Base-by-base conservation (phyloP, 2,113 vertebrate genomes). In the Oryzias woworae region DNA sequence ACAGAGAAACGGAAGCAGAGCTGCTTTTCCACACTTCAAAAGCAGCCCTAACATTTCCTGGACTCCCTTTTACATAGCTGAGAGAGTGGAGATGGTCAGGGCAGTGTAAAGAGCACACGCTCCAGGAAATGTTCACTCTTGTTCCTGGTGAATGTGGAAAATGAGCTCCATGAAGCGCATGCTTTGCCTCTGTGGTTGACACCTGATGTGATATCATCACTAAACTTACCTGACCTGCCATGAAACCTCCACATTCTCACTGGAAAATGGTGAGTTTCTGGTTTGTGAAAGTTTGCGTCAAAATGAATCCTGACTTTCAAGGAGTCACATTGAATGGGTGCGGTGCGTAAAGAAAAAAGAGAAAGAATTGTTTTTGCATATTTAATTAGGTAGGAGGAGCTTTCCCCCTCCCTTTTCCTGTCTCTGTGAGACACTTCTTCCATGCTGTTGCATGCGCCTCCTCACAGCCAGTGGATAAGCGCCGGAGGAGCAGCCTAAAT, bases 401-500 rank as follows among this genome's bases (percentile, higher is more conserved):
- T 48, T 10, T 10, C n/a, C 8, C 47, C 58, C 58, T 71, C 66
- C 51, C 45, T 62, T 48, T 18, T 20, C 42, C 62, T 14, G 15
- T 63, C 57, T 45, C 59, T 17, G 20, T 59, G 66, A 18, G 46
- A 24, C 69, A 28, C 58, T 68, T 77, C 79, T 84, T 75, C 84
- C 85, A 86, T 81, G 78, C 68, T 28, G 71, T 52, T 78, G 73
- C 82, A 55, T 62, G 82, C 54, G 36, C 47, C 45, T 26, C 62
- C 66, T 41, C 84, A 87, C 62, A 85, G 73, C 42, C 77, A 66
- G 73, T 79, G 68, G 84, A 75, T 78, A 78, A 67, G 76, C 53
- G 76, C 62, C 64, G 63, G 59, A 62, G 58, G 56, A 26, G 75
- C 62, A 62, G 66, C 65, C 69, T 60, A 22, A 73, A 75, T 70